Conservation (phyloP, 2,797 vertebrate species). For the Pangasius macronema region DNA sequence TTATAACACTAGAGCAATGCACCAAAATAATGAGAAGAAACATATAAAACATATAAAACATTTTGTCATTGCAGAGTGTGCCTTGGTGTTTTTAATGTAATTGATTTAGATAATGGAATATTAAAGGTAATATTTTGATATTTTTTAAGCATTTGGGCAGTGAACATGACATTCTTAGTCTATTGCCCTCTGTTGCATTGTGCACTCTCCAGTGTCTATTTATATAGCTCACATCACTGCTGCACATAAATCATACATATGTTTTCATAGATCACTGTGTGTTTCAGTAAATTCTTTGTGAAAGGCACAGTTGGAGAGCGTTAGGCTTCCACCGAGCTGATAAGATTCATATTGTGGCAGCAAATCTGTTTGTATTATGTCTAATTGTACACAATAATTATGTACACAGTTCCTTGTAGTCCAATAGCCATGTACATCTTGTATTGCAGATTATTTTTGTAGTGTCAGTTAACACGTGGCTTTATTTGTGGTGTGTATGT, state of each 20-base stretch:
- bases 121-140: background rate
- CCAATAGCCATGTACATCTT: background rate
- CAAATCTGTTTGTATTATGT: background rate
- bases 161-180: background rate
- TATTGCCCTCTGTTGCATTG: background rate
- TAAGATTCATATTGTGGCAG: background rate
- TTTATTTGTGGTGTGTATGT: conserved; percentile 18
- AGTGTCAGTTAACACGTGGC: conserved; percentile 28
- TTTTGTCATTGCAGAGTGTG: background rate
- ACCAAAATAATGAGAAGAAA: background rate
- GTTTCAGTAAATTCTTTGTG: conserved; percentile 14
- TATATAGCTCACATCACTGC: background rate
- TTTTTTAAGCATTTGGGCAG: background rate
- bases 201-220: background rate
- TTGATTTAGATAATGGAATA: background rate
- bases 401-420: background rate
- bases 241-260: background rate
- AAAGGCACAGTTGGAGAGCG: background rate
- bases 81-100: background rate
- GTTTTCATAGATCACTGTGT: background rate
- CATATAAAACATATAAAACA: background rate
- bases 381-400: background rate
- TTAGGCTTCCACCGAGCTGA: too few species aligned
- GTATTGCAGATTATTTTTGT: background rate
- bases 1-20: background rate